These are phyloP conservation scores for Chelidonichthys spinosus DNA, from an alignment of 2,797 vertebrate species.

Conservation along the genomic window DNA sequence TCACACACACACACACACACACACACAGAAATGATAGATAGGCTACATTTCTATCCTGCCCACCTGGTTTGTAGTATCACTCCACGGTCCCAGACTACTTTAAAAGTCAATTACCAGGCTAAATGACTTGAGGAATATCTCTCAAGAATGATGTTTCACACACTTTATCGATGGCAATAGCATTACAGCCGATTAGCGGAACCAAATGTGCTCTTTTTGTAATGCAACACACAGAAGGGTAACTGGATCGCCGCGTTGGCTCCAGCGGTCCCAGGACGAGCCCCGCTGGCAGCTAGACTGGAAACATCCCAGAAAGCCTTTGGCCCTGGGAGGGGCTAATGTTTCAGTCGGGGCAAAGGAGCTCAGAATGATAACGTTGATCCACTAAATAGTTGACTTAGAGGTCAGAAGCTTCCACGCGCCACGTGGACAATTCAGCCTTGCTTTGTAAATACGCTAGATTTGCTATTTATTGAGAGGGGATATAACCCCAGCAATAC, in stretches of 20 bases:
- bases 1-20: conserved; percentile 54
- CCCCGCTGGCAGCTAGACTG: conserved; percentile 81
- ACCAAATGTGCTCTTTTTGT: conserved; percentile 88
- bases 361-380: conserved; percentile 85
- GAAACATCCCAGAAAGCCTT: conserved; percentile 84
- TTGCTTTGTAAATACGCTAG: conserved; percentile 67
- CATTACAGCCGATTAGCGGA: conserved; percentile 86
- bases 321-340: conserved; percentile 81
- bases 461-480: conserved; percentile 76
- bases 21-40: conserved; percentile 73
- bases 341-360: conserved; percentile 83
- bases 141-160: conserved; percentile 85
- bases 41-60: conserved; percentile 76
- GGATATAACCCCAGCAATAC: conserved; percentile 63
- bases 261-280: conserved; percentile 81
- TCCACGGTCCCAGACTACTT: conserved; percentile 81
- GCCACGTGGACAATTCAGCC: conserved; percentile 64
- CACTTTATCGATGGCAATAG: conserved; percentile 87
- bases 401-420: conserved; percentile 79
- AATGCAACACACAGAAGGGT: conserved; percentile 86
- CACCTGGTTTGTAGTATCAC: conserved; percentile 84
- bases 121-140: conserved; percentile 84
- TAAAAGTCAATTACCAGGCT: conserved; percentile 85
- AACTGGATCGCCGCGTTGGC: conserved; percentile 84
- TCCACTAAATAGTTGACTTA: conserved; percentile 83